A percentile compares a stretch with the other conserved stretches of the same genome.
Evolutionary conservation across 2,888 invertebrate species (phyloP).

Genomic region (Drosophila falleni): DNA sequence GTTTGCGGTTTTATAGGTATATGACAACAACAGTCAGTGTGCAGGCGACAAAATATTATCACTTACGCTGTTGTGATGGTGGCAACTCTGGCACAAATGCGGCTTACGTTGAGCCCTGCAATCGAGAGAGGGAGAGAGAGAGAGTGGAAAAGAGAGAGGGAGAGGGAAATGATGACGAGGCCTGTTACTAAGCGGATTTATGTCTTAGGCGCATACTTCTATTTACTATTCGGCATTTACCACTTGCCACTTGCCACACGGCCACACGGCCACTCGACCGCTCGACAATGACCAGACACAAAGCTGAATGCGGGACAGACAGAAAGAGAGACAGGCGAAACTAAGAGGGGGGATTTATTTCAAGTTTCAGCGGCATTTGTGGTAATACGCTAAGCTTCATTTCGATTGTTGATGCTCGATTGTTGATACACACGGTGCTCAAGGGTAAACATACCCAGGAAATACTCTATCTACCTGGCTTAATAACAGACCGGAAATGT

Average conservation of each 20-base stretch:
- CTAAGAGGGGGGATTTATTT: constrained; percentile 11
- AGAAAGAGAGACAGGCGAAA: too few species aligned
- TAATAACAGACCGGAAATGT: constrained; percentile 20
- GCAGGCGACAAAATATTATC: constrained; percentile 37
- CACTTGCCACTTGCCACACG: constrained; percentile 26
- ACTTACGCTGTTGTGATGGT: constrained; percentile 11
- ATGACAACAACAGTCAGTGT: constrained; percentile 2
- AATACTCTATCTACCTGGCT: constrained; percentile 6
- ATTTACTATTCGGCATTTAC: constrained; percentile 41
- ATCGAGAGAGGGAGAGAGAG: neutral
- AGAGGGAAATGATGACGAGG: constrained; percentile 5
- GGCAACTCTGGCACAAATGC: constrained; percentile 48
- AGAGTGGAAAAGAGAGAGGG: neutral
- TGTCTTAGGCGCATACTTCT: constrained; percentile 42
- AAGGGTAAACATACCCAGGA: constrained; percentile 10
- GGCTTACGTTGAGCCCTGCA: constrained; percentile 30
- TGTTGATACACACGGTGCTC: constrained; percentile 11
- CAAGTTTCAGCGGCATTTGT: constrained; percentile 42
- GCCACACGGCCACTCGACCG: constrained; percentile 9
- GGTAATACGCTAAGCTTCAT: constrained; percentile 48
- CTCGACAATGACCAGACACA: constrained; percentile 24
- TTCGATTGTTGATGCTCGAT: constrained; percentile 51
- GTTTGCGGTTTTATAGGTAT: constrained; percentile 43
- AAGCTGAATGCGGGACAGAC: neutral
- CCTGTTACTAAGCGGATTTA: constrained; percentile 49